These are phyloP conservation scores for Ganaspis sp. DNA, from an alignment of 1,140 invertebrate genomes.

Conservation along the genomic window DNA sequence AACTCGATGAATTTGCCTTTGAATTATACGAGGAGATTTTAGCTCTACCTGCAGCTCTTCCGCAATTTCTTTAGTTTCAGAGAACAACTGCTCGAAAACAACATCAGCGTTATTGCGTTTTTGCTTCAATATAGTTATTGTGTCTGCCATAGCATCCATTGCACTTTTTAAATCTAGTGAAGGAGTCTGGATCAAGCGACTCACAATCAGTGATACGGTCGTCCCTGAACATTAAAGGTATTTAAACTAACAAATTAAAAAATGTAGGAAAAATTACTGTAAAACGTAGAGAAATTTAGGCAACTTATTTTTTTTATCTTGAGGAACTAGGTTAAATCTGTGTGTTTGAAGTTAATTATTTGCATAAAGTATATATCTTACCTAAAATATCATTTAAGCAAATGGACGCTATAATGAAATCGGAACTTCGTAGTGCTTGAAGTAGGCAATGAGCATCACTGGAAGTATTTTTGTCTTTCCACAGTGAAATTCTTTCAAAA, in stretches of 20 bases:
- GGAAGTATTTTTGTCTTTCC: conserved; percentile 40
- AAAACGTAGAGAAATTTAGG: too few relatives aligned
- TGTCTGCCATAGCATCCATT: conserved; percentile 42
- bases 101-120: conserved; percentile 37
- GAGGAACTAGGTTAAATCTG: too few relatives aligned
- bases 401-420: conserved; percentile 43
- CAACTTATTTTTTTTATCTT: too few relatives aligned
- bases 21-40: conserved; percentile 34
- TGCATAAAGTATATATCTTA: conserved; percentile 8
- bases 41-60: conserved; percentile 41
- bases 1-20: conserved; percentile 42
- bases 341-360: neutral
- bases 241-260: conserved; percentile 27
- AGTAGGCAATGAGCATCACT: conserved; percentile 44
- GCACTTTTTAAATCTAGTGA: conserved; percentile 53
- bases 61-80: conserved; percentile 36
- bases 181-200: conserved; percentile 45
- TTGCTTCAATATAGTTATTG: conserved; percentile 38
- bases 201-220: conserved; percentile 47
- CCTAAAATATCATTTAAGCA: conserved; percentile 46
- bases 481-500: conserved; percentile 34
- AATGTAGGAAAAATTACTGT: too few relatives aligned
- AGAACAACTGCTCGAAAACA: conserved; percentile 35
- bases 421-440: conserved; percentile 37
- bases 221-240: conserved; percentile 32